Conservation (phyloP, 2,888 invertebrate genomes). For the Pegoplata infirma region DNA sequence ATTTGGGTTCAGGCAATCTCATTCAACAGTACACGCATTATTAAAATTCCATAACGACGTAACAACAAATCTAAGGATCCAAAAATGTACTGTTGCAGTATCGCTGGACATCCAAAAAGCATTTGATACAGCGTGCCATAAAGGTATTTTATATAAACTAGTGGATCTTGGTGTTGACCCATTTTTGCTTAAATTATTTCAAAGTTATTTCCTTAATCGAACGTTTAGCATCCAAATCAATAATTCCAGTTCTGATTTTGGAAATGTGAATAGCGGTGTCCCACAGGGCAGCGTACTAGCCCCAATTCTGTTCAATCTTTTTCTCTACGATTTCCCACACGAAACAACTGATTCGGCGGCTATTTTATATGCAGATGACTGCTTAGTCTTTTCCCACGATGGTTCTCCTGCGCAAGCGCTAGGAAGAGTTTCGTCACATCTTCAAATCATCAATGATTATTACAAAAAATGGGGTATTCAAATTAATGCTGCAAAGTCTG, state of each 20-base stretch:
- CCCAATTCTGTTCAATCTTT: background rate
- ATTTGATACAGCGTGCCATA: background rate
- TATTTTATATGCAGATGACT: conserved; percentile 4
- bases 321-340: conserved; percentile 2
- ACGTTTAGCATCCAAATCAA: conserved; percentile 5
- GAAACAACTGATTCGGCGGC: background rate
- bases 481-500: too few species aligned
- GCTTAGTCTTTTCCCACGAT: background rate
- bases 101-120: conserved; percentile 1
- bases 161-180: background rate
- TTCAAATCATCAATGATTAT: background rate
- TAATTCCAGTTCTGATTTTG: background rate
- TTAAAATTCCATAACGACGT: too few species aligned
- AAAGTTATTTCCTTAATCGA: background rate
- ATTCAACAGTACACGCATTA: background rate
- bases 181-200: background rate
- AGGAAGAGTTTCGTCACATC: background rate
- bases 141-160: conserved; percentile 11
- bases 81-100: background rate
- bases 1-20: background rate
- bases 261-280: conserved; percentile 3
- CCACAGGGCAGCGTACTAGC: conserved; percentile 11
- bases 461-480: too few species aligned
- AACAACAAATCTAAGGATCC: background rate
- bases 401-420: background rate